Evolutionary conservation across 2,888 invertebrate species (phyloP), one percentile per base, ranked within the genome.

Genomic region (Macropis europaea): DNA sequence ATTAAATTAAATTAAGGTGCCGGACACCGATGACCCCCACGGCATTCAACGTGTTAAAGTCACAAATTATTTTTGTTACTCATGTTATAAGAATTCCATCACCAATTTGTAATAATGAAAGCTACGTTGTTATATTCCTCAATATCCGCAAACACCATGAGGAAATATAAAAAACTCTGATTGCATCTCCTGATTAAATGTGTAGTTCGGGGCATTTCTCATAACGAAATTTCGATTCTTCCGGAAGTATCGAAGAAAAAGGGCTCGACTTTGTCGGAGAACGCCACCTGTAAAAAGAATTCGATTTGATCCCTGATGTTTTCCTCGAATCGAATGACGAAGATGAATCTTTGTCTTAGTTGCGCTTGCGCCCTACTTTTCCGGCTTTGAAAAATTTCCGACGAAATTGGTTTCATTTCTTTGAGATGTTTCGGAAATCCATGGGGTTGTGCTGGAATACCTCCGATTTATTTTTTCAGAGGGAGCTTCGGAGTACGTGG

Each of bases 191-290:
- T 42, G 48, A 13, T 19, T 30, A 38, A 64, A 32, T 52, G 52
- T 69, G 48, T 62, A 62, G 30, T 57, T 40, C 28, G 43, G 62
- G 68, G 73, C 71, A 63, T 69, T 77, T 38, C 66, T 66, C 66
- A 66, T 77, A 77, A 77, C 66, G 68, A 78, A 68, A 74, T 74
- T 74, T 74, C 71, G 77, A 78, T 78, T 69, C 57, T 63, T 69
- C 13, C 30, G 43, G 19, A 30, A 38, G 52, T 22, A 45, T 66
- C 28, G 30, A 26, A 28, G 34, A 38, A 66, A 45, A 38, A 36
- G 57, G 26, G 30, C 40, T 13, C 28, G 15, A 9, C 40, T 15
- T 34, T 50, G 47, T 34, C 52, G 32, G 15, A 28, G 56, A 74
- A 63, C 59, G 62, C 59, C 43, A 53, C 19, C 42, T 52, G 40